Percentiles rank a stretch among this genome's conserved stretches.
These are phyloP conservation scores for Zonitis immaculata DNA, from an alignment of 2,888 invertebrate genomes.

Conservation along the genomic window DNA sequence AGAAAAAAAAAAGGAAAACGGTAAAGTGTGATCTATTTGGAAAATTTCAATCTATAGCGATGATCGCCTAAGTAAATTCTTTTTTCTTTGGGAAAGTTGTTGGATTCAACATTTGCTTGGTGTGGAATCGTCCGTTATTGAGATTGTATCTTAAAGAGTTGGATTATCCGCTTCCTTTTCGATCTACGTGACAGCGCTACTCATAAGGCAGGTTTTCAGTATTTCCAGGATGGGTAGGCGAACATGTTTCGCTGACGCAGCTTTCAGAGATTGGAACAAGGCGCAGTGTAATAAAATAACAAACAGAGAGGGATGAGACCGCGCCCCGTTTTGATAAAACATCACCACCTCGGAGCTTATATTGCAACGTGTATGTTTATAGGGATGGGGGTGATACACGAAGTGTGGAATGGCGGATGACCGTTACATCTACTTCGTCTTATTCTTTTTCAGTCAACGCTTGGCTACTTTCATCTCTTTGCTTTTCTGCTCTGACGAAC, in stretches of 20 bases:
- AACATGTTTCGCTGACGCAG: slow-evolving; percentile 33
- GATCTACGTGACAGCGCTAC: slow-evolving; percentile 29
- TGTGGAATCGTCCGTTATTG: slow-evolving; percentile 1
- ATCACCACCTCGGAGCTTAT: slow-evolving; percentile 28
- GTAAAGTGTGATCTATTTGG: neutral
- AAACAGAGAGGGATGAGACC: slow-evolving; percentile 39
- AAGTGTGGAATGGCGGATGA: neutral
- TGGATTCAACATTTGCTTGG: neutral
- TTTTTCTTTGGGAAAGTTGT: neutral
- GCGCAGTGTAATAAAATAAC: slow-evolving; percentile 41
- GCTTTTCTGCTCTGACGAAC: slow-evolving; percentile 30
- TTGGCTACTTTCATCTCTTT: slow-evolving; percentile 28
- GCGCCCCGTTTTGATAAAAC: slow-evolving; percentile 37
- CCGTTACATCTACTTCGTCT: no score
- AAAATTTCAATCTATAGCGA: neutral
- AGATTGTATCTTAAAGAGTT: slow-evolving; percentile 6
- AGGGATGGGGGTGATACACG: slow-evolving; percentile 10
- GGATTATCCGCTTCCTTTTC: slow-evolving; percentile 13
- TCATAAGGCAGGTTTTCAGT: slow-evolving; percentile 26
- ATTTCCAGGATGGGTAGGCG: slow-evolving; percentile 17
- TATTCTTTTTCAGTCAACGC: neutral
- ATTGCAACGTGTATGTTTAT: slow-evolving; percentile 9
- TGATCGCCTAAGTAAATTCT: neutral
- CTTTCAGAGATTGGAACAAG: slow-evolving; percentile 37
- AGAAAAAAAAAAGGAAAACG: neutral